phyloP scores from a whole-genome alignment of 2,888 invertebrate genomes.

The Linnaemya vulpina region DNA sequence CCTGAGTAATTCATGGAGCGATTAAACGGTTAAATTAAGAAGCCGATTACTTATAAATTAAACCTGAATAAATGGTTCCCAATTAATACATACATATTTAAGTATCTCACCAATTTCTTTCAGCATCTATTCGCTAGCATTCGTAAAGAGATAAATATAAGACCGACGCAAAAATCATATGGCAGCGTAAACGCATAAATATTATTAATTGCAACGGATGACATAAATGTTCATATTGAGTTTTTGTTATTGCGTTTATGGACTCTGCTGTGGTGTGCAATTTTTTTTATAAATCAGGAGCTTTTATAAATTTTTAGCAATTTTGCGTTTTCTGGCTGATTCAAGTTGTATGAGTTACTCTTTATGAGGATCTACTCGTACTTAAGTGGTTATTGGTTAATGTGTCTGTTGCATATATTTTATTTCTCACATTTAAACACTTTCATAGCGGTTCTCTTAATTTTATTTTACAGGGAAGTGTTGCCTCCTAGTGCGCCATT shows the following conservation, averaged over 20 bases:
- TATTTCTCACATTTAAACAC: background rate
- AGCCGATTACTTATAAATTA: no score
- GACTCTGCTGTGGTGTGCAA: background rate
- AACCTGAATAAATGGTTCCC: no score
- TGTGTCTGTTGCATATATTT: conserved; percentile 14
- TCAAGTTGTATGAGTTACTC: conserved; percentile 54
- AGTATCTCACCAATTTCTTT: background rate
- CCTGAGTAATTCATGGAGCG: no score
- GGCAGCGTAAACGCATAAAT: conserved; percentile 44
- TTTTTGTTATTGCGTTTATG: conserved; percentile 15
- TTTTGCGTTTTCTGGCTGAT: conserved; percentile 54
- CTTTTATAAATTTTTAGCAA: conserved; percentile 23
- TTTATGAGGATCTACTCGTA: background rate
- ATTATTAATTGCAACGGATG: conserved; percentile 70
- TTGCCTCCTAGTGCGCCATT: conserved; percentile 66
- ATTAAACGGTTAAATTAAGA: no score
- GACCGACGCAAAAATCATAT: conserved; percentile 28
- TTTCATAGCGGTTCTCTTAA: conserved; percentile 9
- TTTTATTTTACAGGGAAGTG: conserved; percentile 46
- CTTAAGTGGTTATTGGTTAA: background rate
- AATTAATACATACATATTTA: no score
- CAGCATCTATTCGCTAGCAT: background rate
- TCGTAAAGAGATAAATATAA: conserved; percentile 23
- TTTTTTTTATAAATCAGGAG: background rate
- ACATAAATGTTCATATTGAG: conserved; percentile 59